These are phyloP conservation scores for Steatocranus sp. DNA, from an alignment of 2,797 vertebrate species.

Conservation along the genomic window DNA sequence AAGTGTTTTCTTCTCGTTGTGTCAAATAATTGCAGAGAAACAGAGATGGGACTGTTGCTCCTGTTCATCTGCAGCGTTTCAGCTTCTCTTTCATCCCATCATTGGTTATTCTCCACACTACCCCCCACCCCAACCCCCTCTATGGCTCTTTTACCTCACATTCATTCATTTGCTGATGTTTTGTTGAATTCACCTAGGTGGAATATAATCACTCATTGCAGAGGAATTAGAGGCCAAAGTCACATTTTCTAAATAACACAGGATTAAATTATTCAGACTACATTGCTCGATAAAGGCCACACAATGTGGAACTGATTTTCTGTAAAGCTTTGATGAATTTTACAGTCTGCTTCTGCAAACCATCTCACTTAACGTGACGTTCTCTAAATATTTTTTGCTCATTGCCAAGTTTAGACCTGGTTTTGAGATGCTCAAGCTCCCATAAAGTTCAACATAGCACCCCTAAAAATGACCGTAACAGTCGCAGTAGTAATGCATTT, in stretches of 20 bases:
- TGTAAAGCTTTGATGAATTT: neutral
- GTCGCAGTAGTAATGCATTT: neutral
- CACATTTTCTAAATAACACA: neutral
- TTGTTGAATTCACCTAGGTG: neutral
- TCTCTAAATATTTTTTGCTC: neutral
- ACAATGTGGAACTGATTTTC: neutral
- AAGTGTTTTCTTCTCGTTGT: slow-evolving; percentile 15
- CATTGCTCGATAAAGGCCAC: neutral
- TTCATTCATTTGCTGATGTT: neutral
- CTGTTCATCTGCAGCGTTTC: neutral
- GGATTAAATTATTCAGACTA: neutral
- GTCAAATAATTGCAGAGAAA: neutral
- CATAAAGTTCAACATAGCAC: neutral
- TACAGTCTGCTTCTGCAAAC: neutral
- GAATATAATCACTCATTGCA: neutral
- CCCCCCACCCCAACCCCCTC: neutral
- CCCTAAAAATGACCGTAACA: neutral
- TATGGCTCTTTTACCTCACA: neutral
- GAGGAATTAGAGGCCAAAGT: neutral
- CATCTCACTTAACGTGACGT: neutral
- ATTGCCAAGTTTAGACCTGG: neutral
- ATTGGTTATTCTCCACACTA: neutral
- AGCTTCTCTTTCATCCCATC: neutral
- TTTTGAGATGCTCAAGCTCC: neutral
- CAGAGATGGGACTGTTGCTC: neutral